Base-by-base conservation (phyloP, 2,113 vertebrate species). In the Talpa occidentalis region DNA sequence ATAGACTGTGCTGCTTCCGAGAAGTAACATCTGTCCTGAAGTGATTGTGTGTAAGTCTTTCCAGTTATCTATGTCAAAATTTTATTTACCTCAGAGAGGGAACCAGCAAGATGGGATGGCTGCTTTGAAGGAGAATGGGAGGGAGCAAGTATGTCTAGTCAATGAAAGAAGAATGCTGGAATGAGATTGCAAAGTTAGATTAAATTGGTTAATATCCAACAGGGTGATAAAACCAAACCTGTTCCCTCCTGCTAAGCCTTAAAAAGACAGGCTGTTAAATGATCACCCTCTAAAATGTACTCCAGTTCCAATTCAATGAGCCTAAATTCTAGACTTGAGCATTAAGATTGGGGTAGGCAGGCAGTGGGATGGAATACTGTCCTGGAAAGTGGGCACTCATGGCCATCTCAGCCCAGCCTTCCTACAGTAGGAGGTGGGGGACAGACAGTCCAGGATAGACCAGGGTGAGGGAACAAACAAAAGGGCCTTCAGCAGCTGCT, bases 331-430 rank as follows among this genome's bases (percentile, higher is more conserved):
- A 52, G 86, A 35, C 54, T 70, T 73, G 54, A 81, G 16, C 56
- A n/a, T 26, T 5, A 15, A 26, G 32, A 32, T 19, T 1, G 7
- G 40, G 10, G 2, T 3, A 14, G 60, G 35, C 26, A 74, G 78
- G 5, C 42, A 35, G n/a, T 17, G 21, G 44, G 9, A 10, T 0
- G 0, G 3, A 6, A 11, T 8, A 35, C 42, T 9, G 10, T 40
- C 30, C 17, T 6, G 2, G 24, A 52, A 30, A 59, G 35, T 3
- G 19, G 47, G 26, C 2, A 17, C 26, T 88, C 26, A 5, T 0
- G 0, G 77, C 42, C 40, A 62, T 1, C 56, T 11, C 28, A 59
- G 49, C 32, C 15, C 69, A 62, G 88, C 30, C 32, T 74, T 12
- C 28, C 42, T n/a, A 66, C 24, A n/a, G 60, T 35, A 52, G 70